phyloP scores from a whole-genome alignment of 1,140 invertebrate species.

The Cyclargus thomasi region DNA sequence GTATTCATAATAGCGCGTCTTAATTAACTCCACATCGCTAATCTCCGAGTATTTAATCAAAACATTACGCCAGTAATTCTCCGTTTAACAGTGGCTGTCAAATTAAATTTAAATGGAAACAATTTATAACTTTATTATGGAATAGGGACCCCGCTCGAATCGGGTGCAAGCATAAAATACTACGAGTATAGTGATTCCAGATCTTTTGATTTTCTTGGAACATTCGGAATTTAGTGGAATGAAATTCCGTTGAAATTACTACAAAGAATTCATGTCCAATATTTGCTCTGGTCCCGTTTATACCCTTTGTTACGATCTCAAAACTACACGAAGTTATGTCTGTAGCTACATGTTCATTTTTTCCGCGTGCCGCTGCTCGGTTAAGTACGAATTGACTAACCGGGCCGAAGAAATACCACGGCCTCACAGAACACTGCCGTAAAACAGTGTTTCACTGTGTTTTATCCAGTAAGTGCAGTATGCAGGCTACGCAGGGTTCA shows the following conservation, averaged over 20 bases:
- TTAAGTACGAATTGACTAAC: no score
- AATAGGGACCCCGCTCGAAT: constrained; percentile 57
- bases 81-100: constrained; percentile 59
- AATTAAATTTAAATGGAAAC: constrained; percentile 72
- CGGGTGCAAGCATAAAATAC: constrained; percentile 62
- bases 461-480: no score
- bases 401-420: no score
- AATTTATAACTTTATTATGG: constrained; percentile 71
- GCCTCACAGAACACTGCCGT: no score
- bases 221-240: background rate
- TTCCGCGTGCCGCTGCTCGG: no score
- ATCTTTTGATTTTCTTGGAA: constrained; percentile 5
- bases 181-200: constrained; percentile 36
- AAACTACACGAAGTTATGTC: background rate
- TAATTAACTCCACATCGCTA: constrained; percentile 41
- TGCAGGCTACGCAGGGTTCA: no score
- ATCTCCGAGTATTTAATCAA: constrained; percentile 56
- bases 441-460: no score
- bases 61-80: constrained; percentile 54
- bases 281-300: background rate
- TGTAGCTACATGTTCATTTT: no score
- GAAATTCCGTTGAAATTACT: background rate
- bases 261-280: background rate
- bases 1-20: constrained; percentile 16
- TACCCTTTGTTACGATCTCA: background rate